Evolutionary conservation across 2,797 vertebrate genomes (phyloP).

Genomic region (Miichthys miiuy): DNA sequence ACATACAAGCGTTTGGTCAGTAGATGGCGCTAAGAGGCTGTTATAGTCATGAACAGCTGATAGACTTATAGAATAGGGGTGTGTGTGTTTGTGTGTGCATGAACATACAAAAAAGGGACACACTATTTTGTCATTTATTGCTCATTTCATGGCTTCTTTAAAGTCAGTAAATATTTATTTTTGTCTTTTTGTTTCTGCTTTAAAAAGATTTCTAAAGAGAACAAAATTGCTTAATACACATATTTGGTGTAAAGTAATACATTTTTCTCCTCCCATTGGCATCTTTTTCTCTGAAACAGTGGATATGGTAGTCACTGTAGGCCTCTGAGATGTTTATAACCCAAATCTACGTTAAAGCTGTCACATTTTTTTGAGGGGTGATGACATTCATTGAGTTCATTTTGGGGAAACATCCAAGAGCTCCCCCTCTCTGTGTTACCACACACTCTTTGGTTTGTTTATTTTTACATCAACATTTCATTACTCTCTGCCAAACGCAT

Average conservation of each 20-base stretch:
- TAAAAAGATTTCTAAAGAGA: background rate
- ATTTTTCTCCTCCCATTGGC: background rate
- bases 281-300: background rate
- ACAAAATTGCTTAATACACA: background rate
- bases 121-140: background rate
- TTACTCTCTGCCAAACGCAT: background rate
- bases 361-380: no score
- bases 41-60: background rate
- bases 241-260: background rate
- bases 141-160: background rate
- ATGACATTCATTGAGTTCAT: no score
- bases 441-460: background rate
- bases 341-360: no score
- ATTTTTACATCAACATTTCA: no score
- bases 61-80: background rate
- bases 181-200: background rate
- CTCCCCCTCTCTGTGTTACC: no score
- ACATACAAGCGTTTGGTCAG: background rate
- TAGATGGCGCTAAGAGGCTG: constrained; percentile 25
- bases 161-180: background rate
- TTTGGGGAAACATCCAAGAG: no score
- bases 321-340: background rate
- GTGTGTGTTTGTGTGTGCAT: background rate
- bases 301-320: background rate
- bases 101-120: background rate